These are phyloP conservation scores for Zoanthus gigantus DNA, from an alignment of 92 coral and sea anemone genomes.

Conservation along the genomic window DNA sequence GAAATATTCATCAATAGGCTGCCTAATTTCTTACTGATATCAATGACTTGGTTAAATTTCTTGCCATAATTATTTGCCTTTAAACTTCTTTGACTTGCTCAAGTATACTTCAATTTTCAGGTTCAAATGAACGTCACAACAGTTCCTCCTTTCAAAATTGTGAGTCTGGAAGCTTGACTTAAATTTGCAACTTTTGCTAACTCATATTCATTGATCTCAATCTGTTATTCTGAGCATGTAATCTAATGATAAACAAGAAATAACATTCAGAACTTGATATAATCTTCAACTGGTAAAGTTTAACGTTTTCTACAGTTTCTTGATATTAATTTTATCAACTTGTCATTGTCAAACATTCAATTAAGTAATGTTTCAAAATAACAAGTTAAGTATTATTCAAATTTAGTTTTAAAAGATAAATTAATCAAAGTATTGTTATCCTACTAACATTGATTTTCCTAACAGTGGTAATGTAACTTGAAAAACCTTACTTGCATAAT, in stretches of 20 bases:
- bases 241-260: neutral
- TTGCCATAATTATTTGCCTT: neutral
- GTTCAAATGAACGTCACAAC: conserved; percentile 32
- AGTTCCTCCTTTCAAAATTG: conserved; percentile 44
- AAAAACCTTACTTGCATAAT: neutral
- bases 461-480: neutral
- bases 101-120: conserved; percentile 35
- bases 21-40: neutral
- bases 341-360: too few relatives aligned
- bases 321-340: neutral
- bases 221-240: neutral
- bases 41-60: neutral
- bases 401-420: neutral
- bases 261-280: neutral
- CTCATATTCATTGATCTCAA: neutral
- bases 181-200: conserved; percentile 25
- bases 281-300: neutral
- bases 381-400: too few relatives aligned
- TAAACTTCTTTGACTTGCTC: neutral
- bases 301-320: neutral
- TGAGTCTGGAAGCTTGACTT: conserved; percentile 44
- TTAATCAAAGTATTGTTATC: neutral
- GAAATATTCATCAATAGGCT: neutral
- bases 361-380: neutral
- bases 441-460: neutral